Percentiles rank a stretch among this genome's conserved stretches.
Evolutionary conservation across 1,140 invertebrate genomes (phyloP).

Genomic region (Heliconius congener): DNA sequence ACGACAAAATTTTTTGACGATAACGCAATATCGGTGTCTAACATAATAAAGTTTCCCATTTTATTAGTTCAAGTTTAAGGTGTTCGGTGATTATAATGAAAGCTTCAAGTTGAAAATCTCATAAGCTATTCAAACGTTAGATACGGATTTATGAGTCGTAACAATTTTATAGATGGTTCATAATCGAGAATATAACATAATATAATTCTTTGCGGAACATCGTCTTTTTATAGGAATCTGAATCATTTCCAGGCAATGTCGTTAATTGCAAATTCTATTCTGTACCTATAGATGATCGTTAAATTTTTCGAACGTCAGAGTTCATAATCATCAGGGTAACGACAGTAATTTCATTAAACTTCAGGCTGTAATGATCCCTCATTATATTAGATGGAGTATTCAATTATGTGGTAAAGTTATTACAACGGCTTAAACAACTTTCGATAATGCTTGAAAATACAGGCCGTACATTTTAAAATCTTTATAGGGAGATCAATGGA

Average conservation of each 20-base stretch:
- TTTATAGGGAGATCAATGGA: no score
- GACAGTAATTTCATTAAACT: slow-evolving; percentile 22
- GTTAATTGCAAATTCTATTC: slow-evolving; percentile 17
- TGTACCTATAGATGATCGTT: not conserved
- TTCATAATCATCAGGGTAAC: slow-evolving; percentile 23
- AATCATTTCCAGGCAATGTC: slow-evolving; percentile 5
- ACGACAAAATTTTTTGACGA: not conserved
- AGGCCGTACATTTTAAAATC: not conserved
- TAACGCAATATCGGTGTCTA: slow-evolving; percentile 4
- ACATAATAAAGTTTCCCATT: slow-evolving; percentile 8
- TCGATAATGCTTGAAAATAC: not conserved
- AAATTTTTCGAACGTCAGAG: not conserved
- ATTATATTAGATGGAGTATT: slow-evolving; percentile 19
- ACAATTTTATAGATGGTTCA: slow-evolving; percentile 11
- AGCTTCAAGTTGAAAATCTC: slow-evolving; percentile 7
- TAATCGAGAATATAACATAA: slow-evolving; percentile 11
- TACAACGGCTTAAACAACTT: not conserved
- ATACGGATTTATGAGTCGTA: slow-evolving; percentile 16
- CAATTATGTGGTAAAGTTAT: slow-evolving; percentile 5
- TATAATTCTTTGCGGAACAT: slow-evolving; percentile 11
- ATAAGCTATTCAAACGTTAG: slow-evolving; percentile 18
- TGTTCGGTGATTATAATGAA: slow-evolving; percentile 6
- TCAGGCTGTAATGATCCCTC: slow-evolving; percentile 14
- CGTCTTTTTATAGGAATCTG: not conserved
- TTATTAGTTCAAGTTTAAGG: slow-evolving; percentile 11